Evolutionary conservation across 2,888 invertebrate species (phyloP).

Genomic region (Spodoptera picta): DNA sequence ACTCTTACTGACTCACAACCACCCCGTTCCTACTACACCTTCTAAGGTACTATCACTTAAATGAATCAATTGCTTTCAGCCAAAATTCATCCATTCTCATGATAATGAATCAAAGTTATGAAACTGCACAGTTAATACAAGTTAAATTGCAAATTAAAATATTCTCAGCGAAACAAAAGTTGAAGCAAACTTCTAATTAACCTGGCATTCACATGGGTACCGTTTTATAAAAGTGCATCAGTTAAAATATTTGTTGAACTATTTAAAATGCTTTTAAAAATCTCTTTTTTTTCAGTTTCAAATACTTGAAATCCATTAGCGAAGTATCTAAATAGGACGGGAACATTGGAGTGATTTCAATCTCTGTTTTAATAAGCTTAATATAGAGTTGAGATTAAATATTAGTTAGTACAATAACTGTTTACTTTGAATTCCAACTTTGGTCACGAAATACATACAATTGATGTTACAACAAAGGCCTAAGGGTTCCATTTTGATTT

Average conservation of each 20-base stretch:
- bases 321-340: background rate
- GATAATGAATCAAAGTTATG: background rate
- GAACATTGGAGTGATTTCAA: background rate
- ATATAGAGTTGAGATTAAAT: too few relatives aligned
- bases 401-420: background rate
- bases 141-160: background rate
- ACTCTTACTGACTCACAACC: too few relatives aligned
- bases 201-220: background rate
- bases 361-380: background rate
- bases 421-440: background rate
- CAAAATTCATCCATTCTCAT: background rate
- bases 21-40: too few relatives aligned
- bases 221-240: conserved; percentile 3
- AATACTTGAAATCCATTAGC: conserved; percentile 10
- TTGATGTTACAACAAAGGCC: background rate
- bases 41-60: too few relatives aligned
- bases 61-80: too few relatives aligned
- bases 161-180: background rate
- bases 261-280: too few relatives aligned
- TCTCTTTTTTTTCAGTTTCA: conserved; percentile 2
- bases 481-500: conserved; percentile 4
- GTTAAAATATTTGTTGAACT: background rate
- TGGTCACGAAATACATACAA: background rate
- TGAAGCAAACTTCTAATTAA: background rate
- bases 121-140: background rate